Evolutionary conservation across 1,140 invertebrate genomes (phyloP), one percentile per base, ranked within the genome.

Genomic region (Drosophila nikananu): DNA sequence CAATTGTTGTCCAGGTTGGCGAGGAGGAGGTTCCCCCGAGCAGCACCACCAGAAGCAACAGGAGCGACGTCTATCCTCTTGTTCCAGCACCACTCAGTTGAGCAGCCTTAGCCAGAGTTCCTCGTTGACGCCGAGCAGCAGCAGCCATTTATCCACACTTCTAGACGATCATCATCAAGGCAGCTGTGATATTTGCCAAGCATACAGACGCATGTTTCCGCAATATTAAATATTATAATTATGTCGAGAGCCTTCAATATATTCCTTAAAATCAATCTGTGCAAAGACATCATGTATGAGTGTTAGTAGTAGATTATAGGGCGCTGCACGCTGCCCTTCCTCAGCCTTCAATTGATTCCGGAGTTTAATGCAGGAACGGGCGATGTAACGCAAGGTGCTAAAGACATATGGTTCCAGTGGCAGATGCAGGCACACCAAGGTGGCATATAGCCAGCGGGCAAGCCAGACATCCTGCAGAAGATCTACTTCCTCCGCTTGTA

Each of bases 371-470:
- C 86, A 91, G 41, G 77, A 60, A 10, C 92, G 81, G 5, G 81
- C 92, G 25, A 93, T 91, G 8, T 75, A 77, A 0, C 92, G 76
- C 55, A 93, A 55, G 0, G 86, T 91, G 58, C 89, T 92, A 35
- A 80, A 91, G 17, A 93, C 91, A 60, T 91, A 54, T 1, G 92
- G 92, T 62, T 92, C 92, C 39, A 93, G 57, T 0, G 92, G 92
- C 41, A 93, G 60, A 46, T 93, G 87, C 12, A 93, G 62, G 12
- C 91, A 92, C 9, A 80, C 80, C 21, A 93, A 25, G 15, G 79
- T 80, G 23, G 86, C 86, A 73, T 93, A 93, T 0, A 93, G 49
- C 92, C 92, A 93, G 7, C 72, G 79, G 0, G 91, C 92, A 0
- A 93, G 58, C 92, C 92, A 93, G 17, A 68, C 58, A 32, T 92